A percentile compares a stretch with the other conserved stretches of the same genome.
These are phyloP conservation scores for Parnassius mnemosyne DNA, from an alignment of 2,888 invertebrate species.

Conservation along the genomic window DNA sequence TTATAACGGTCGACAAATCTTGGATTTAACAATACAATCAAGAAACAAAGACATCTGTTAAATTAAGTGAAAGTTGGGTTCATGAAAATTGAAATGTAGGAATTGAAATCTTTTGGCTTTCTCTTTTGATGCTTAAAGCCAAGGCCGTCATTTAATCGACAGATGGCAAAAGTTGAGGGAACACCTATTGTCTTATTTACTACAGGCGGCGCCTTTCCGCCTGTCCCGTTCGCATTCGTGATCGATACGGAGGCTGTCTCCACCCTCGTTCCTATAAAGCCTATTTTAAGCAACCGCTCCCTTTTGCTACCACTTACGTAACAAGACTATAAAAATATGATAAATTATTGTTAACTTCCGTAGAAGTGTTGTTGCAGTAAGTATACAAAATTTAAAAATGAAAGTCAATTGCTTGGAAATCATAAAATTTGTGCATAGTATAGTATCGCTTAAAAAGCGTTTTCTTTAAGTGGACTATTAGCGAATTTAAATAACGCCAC, in stretches of 20 bases:
- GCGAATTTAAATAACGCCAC: too few species aligned
- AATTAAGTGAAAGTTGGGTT: too few species aligned
- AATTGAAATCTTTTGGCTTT: neutral
- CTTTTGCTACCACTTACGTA: constrained; percentile 28
- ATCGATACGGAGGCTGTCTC: constrained; percentile 70
- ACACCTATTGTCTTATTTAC: constrained; percentile 51
- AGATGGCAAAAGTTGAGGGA: constrained; percentile 41
- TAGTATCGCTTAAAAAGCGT: too few species aligned
- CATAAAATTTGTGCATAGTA: too few species aligned
- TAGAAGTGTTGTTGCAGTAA: too few species aligned
- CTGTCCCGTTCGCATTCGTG: constrained; percentile 53
- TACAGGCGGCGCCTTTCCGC: constrained; percentile 42
- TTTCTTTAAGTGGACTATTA: too few species aligned
- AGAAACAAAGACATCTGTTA: too few species aligned
- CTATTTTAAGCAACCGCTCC: constrained; percentile 33
- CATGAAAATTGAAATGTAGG: too few species aligned
- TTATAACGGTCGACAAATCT: too few species aligned
- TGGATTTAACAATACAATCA: too few species aligned
- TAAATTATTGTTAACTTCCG: constrained; percentile 1
- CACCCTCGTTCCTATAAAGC: constrained; percentile 34
- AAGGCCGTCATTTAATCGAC: constrained; percentile 27
- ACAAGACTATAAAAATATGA: constrained; percentile 24
- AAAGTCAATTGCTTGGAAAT: too few species aligned
- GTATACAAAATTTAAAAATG: too few species aligned
- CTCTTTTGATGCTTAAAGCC: neutral